Percentiles rank a stretch among this genome's conserved stretches.
Conservation (phyloP, 2,797 vertebrate species). For the Cyprinodon diabolis region DNA sequence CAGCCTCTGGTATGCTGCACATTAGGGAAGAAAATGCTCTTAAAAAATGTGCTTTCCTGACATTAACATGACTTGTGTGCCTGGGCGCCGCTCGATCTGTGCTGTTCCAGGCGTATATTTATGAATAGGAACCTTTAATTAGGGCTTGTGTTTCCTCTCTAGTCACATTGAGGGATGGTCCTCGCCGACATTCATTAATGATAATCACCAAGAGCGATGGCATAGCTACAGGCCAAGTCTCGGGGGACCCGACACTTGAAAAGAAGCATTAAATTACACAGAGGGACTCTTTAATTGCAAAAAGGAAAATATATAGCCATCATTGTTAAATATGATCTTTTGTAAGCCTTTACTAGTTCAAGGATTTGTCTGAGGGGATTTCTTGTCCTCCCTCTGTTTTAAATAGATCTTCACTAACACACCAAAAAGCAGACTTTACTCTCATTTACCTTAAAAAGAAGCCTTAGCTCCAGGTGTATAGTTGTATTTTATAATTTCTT, state of each 20-base stretch:
- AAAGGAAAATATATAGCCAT: conserved; percentile 79
- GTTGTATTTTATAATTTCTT: neutral
- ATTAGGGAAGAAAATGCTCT: conserved; percentile 65
- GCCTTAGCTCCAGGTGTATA: neutral
- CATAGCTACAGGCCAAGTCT: conserved; percentile 79
- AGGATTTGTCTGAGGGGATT: conserved; percentile 69
- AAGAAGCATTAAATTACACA: conserved; percentile 83
- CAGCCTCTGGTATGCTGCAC: conserved; percentile 47
- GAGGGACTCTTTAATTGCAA: conserved; percentile 81
- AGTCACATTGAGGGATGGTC: conserved; percentile 82
- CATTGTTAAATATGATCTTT: conserved; percentile 80
- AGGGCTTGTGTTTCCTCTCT: conserved; percentile 80
- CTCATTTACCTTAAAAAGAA: conserved; percentile 19
- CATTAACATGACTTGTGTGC: conserved; percentile 78
- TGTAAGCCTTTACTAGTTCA: conserved; percentile 74
- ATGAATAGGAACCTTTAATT: conserved; percentile 84
- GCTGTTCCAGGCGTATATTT: conserved; percentile 78
- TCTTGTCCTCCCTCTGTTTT: conserved; percentile 54
- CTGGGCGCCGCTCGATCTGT: conserved; percentile 57
- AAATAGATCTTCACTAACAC: conserved; percentile 43
- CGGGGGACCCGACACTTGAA: conserved; percentile 79
- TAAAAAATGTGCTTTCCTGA: conserved; percentile 76
- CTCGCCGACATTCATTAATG: conserved; percentile 82
- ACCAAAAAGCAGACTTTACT: conserved; percentile 17
- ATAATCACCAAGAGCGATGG: conserved; percentile 83